These are phyloP conservation scores for Matsumyia berberina DNA, from an alignment of 2,888 invertebrate genomes.

Conservation along the genomic window DNA sequence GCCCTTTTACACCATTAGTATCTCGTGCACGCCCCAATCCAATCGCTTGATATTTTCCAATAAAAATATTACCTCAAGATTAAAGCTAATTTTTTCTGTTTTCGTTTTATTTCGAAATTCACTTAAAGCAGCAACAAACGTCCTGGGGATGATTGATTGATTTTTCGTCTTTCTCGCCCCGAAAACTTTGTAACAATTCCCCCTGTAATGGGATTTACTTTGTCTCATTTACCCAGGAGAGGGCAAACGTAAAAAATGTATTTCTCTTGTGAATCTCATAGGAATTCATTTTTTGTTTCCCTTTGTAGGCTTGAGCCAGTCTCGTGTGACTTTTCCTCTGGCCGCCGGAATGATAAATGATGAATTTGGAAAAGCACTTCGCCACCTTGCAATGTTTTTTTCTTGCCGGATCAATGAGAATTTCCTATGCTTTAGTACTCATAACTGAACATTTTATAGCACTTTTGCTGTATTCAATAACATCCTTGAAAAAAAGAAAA, in stretches of 20 bases:
- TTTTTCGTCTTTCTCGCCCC: constrained; percentile 21
- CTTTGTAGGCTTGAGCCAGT: constrained; percentile 38
- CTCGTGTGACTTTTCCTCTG: constrained; percentile 37
- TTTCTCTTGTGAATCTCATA: constrained; percentile 33
- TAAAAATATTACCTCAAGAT: constrained; percentile 47
- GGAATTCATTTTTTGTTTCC: constrained; percentile 18
- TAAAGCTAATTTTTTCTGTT: constrained; percentile 17
- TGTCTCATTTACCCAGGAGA: constrained; percentile 50
- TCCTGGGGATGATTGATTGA: constrained; percentile 70
- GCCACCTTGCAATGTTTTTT: constrained; percentile 32
- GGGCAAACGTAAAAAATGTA: constrained; percentile 29
- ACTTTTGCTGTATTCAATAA: constrained; percentile 20
- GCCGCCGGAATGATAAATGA: constrained; percentile 62
- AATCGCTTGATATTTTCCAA: constrained; percentile 18
- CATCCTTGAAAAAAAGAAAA: constrained; percentile 30
- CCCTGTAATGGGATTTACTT: constrained; percentile 48
- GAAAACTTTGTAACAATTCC: constrained; percentile 46
- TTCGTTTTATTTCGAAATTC: constrained; percentile 36
- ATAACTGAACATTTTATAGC: constrained; percentile 32
- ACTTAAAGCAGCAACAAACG: constrained; percentile 17
- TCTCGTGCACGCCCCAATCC: constrained; percentile 49
- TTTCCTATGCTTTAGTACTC: constrained; percentile 47
- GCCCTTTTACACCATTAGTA: constrained; percentile 65
- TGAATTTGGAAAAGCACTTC: constrained; percentile 36
- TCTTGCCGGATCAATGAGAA: constrained; percentile 40